These are phyloP conservation scores for Drosophila kanapiae DNA, from an alignment of 1,140 invertebrate genomes.

Conservation along the genomic window DNA sequence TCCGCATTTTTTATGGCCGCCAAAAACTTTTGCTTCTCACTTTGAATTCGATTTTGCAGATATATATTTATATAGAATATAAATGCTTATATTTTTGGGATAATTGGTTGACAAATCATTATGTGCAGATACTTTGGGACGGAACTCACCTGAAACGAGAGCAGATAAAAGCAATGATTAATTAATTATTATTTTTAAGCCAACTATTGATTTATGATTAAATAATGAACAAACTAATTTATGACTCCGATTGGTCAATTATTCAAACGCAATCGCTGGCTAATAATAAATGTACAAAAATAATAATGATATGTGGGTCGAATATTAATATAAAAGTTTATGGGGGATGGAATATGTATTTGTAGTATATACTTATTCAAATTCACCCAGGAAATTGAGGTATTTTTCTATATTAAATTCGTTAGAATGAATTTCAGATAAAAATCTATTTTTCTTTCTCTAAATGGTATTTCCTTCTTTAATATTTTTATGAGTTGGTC, in stretches of 20 bases:
- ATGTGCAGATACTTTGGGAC: slow-evolving; percentile 44
- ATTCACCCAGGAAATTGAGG: too few relatives aligned
- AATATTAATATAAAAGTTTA: slow-evolving; percentile 8
- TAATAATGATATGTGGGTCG: slow-evolving; percentile 7
- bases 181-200: slow-evolving; percentile 52
- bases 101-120: slow-evolving; percentile 55
- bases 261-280: slow-evolving; percentile 26
- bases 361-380: too few relatives aligned
- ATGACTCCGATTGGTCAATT: slow-evolving; percentile 34
- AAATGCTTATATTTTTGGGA: slow-evolving; percentile 1
- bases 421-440: too few relatives aligned
- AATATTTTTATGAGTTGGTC: too few relatives aligned
- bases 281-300: slow-evolving; percentile 22
- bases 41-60: slow-evolving; percentile 11
- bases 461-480: too few relatives aligned
- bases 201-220: slow-evolving; percentile 44
- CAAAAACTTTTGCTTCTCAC: slow-evolving; percentile 36
- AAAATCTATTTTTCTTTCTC: too few relatives aligned
- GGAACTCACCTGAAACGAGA: slow-evolving; percentile 52
- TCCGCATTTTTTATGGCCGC: slow-evolving; percentile 54
- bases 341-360: too few relatives aligned
- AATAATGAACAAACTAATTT: slow-evolving; percentile 42
- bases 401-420: too few relatives aligned
- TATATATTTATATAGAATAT: slow-evolving; percentile 1
- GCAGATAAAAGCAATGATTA: slow-evolving; percentile 32